A percentile compares a stretch with the other conserved stretches of the same genome.
phyloP scores from a whole-genome alignment of 2,113 vertebrate species.

The Eira barbara region DNA sequence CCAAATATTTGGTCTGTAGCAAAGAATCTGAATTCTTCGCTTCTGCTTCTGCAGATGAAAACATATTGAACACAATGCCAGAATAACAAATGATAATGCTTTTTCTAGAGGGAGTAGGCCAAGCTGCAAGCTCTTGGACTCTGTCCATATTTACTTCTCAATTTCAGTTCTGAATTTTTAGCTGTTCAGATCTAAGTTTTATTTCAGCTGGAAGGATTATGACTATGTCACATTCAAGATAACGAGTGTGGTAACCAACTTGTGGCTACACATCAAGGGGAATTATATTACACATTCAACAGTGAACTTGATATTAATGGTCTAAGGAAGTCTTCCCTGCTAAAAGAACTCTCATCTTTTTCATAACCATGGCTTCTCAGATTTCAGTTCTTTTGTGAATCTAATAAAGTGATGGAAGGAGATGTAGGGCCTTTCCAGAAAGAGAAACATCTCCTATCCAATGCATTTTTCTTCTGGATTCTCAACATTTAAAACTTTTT shows the following conservation, averaged over 20 bases:
- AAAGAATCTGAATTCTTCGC: background rate
- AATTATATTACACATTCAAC: background rate
- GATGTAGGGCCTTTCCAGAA: background rate
- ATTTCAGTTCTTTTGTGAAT: background rate
- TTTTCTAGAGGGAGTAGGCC: background rate
- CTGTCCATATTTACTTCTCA: background rate
- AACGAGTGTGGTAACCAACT: background rate
- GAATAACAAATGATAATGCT: slow-evolving; percentile 27
- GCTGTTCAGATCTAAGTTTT: background rate
- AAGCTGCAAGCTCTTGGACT: background rate
- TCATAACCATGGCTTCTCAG: background rate
- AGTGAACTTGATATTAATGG: background rate
- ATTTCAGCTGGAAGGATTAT: background rate
- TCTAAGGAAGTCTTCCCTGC: background rate
- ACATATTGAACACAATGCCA: background rate
- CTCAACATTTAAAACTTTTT: background rate
- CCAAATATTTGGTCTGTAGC: background rate
- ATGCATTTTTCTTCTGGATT: background rate
- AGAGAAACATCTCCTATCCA: background rate
- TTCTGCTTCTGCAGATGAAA: slow-evolving; percentile 35
- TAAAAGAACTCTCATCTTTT: background rate
- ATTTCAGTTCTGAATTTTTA: slow-evolving; percentile 10
- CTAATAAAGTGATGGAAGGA: background rate
- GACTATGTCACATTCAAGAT: background rate
- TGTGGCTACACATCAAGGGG: background rate